Percentiles rank a stretch among this genome's conserved stretches.
Evolutionary conservation across 2,113 vertebrate genomes (phyloP).

Genomic region (Agapornis roseicollis): DNA sequence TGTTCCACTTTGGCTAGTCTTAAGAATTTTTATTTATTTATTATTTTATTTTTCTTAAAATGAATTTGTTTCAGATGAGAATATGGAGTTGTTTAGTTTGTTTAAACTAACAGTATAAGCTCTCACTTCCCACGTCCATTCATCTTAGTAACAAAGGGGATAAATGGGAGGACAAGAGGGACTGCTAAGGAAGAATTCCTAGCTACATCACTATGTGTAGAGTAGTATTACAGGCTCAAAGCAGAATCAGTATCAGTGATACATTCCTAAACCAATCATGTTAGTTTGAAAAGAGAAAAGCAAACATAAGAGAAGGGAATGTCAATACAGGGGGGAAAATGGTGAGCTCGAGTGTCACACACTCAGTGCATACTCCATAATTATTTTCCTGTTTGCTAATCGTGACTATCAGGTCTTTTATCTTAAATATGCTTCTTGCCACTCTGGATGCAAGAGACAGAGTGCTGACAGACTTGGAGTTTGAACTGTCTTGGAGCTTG

Average conservation of each 20-base stretch:
- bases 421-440: conserved; percentile 38
- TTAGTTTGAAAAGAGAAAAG: conserved; percentile 29
- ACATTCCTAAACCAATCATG: background rate
- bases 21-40: background rate
- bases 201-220: conserved; percentile 34
- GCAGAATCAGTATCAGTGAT: background rate
- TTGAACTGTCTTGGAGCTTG: too few relatives aligned
- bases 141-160: background rate
- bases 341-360: background rate
- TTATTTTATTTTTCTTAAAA: background rate
- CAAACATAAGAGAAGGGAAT: conserved; percentile 40
- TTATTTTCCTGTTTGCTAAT: conserved; percentile 43
- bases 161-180: background rate
- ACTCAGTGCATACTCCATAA: background rate
- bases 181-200: background rate
- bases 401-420: conserved; percentile 7
- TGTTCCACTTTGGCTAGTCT: background rate
- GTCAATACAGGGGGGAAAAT: background rate
- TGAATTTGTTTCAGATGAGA: background rate
- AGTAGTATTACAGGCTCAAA: conserved; percentile 30
- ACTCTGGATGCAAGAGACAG: background rate
- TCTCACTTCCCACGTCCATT: background rate
- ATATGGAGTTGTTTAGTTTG: background rate
- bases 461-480: background rate
- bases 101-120: background rate